phyloP scores from a whole-genome alignment of 2,888 invertebrate genomes.

The Chironomus tentans region DNA sequence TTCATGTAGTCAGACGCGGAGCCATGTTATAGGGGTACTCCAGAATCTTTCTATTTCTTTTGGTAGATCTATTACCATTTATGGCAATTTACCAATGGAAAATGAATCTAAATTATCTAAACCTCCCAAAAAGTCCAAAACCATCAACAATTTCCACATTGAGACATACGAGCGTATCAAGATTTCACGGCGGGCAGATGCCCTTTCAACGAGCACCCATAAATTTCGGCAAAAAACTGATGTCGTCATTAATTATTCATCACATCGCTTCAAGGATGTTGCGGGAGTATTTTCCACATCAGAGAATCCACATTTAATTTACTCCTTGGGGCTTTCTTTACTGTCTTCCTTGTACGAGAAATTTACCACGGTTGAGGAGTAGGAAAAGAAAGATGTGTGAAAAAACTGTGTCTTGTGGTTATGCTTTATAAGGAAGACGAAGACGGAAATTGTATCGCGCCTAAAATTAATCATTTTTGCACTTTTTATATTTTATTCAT shows the following conservation, averaged over 20 bases:
- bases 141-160: too few species aligned
- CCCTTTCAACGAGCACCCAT: neutral
- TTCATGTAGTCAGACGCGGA: too few species aligned
- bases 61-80: too few species aligned
- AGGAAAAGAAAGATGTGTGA: neutral
- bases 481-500: too few species aligned
- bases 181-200: neutral
- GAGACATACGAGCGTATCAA: neutral
- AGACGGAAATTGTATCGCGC: neutral
- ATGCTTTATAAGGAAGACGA: neutral
- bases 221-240: conserved; percentile 16
- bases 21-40: too few species aligned
- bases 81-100: too few species aligned
- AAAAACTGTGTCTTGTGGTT: neutral
- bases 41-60: too few species aligned
- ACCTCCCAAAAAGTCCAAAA: too few species aligned
- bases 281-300: neutral
- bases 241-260: conserved; percentile 26
- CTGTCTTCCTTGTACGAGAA: neutral
- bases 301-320: conserved; percentile 3
- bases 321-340: neutral
- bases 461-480: neutral
- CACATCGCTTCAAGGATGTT: conserved; percentile 12
- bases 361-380: neutral
- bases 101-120: too few species aligned